A percentile compares a stretch with the other conserved stretches of the same genome.
These are phyloP conservation scores for Ascidia mentula DNA, from an alignment of 23 tunicate species.

Conservation along the genomic window DNA sequence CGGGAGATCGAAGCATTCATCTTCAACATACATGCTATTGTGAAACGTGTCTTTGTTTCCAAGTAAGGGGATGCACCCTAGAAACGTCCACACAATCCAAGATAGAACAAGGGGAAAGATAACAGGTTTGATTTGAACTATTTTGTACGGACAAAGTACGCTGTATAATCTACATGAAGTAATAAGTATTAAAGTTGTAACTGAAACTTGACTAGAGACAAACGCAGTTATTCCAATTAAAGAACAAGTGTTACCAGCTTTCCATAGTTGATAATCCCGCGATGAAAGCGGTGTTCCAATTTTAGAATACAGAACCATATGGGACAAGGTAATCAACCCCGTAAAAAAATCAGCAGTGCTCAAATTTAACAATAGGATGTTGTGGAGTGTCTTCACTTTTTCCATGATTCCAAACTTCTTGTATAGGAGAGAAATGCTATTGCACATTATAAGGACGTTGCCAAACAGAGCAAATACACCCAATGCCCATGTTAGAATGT, in stretches of 20 bases:
- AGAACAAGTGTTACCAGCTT: neutral
- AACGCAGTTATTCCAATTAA: neutral
- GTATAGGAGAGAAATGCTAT: neutral
- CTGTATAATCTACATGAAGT: neutral
- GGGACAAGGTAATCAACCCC: constrained; percentile 8
- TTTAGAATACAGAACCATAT: neutral
- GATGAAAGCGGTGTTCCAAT: neutral
- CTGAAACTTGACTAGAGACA: neutral
- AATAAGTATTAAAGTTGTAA: neutral
- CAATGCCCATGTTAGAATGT: neutral
- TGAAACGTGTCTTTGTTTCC: neutral
- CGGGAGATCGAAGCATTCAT: neutral
- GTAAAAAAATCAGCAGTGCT: constrained; percentile 25
- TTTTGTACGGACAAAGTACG: neutral
- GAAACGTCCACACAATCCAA: neutral
- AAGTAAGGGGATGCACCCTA: neutral
- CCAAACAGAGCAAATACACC: neutral
- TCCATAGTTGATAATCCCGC: neutral
- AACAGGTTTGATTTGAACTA: neutral
- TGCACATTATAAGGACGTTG: neutral
- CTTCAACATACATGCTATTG: neutral
- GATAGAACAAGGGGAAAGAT: neutral
- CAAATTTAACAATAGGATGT: neutral
- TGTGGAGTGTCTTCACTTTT: constrained; percentile 10
- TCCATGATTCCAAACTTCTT: neutral